Conservation (phyloP, 2,113 vertebrate species). For the Nestor notabilis region DNA sequence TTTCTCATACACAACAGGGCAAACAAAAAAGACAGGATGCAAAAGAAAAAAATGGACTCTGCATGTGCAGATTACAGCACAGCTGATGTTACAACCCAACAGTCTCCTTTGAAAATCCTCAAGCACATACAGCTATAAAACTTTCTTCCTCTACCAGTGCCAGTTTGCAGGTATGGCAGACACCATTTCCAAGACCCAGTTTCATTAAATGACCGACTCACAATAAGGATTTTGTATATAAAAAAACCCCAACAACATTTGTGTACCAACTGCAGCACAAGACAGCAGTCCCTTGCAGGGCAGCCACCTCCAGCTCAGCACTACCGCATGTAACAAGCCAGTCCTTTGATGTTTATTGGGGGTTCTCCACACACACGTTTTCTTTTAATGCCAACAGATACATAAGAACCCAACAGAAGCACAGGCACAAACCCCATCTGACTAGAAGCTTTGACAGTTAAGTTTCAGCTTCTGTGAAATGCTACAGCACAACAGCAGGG, state of each 20-base stretch:
- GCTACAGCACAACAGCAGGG: neutral
- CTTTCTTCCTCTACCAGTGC: neutral
- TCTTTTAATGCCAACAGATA: neutral
- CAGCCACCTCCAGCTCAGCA: neutral
- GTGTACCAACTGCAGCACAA: neutral
- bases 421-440: neutral
- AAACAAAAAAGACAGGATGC: neutral
- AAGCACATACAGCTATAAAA: neutral
- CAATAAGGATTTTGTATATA: neutral
- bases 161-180: neutral
- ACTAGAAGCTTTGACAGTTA: neutral
- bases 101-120: neutral
- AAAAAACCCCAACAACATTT: neutral
- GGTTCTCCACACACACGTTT: neutral
- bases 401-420: neutral
- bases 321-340: rapidly evolving
- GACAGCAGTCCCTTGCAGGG: neutral
- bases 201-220: neutral
- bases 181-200: neutral
- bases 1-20: neutral
- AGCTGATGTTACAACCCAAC: neutral
- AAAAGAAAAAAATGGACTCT: neutral
- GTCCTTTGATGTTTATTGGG: rapidly evolving
- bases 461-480: neutral
- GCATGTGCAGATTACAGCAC: neutral